Evolutionary conservation across 2,113 vertebrate genomes (phyloP).

Genomic region (Puffinus mauretanicus): DNA sequence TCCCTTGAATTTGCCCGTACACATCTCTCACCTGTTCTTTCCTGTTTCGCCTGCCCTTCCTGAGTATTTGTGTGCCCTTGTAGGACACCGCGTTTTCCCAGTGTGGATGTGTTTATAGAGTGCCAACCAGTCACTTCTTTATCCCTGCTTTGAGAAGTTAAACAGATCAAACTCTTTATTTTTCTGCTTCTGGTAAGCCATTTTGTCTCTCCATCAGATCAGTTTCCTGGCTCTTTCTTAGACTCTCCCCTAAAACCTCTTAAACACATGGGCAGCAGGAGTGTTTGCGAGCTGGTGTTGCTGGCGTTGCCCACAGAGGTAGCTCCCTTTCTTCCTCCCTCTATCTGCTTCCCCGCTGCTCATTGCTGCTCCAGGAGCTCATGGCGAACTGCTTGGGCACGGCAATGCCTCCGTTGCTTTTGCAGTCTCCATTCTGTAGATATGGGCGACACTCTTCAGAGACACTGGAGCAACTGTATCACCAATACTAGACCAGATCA

Average conservation of each 20-base stretch:
- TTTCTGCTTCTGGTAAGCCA: background rate
- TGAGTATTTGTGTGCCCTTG: background rate
- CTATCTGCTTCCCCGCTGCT: background rate
- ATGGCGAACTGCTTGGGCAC: background rate
- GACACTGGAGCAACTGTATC: background rate
- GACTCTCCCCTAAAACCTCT: background rate
- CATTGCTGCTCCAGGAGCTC: background rate
- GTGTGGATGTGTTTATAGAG: background rate
- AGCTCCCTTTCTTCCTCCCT: background rate
- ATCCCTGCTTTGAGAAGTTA: background rate
- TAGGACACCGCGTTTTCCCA: background rate
- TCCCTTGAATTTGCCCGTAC: rapidly evolving
- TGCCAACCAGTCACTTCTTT: background rate
- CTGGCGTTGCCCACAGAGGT: background rate
- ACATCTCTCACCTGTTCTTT: rapidly evolving
- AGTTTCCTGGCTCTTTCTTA: background rate
- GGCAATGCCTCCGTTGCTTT: rapidly evolving
- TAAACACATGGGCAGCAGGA: background rate
- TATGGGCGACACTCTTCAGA: rapidly evolving
- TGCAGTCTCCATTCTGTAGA: background rate
- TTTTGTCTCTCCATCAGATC: background rate
- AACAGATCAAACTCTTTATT: background rate
- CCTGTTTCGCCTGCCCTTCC: background rate
- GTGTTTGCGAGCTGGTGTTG: background rate
- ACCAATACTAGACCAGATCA: background rate